A percentile compares a stretch with the other conserved stretches of the same genome.
phyloP scores from a whole-genome alignment of 2,888 invertebrate genomes.

The Ochropacha duplaris region DNA sequence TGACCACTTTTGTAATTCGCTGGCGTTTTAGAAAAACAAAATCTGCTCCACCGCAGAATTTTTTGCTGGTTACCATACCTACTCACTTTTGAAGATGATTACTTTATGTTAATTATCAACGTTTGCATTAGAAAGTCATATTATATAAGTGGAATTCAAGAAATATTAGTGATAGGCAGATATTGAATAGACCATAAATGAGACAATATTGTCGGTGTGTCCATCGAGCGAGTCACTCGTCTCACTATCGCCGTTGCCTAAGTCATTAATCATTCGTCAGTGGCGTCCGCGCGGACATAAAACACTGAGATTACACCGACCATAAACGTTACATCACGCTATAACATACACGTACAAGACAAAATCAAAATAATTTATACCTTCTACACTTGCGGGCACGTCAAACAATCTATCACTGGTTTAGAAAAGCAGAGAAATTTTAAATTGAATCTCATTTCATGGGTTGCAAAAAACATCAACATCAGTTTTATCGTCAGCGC shows the following conservation, averaged over 20 bases:
- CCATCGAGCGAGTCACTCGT: conserved; percentile 43
- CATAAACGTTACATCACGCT: conserved; percentile 65
- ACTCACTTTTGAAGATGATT: conserved; percentile 18
- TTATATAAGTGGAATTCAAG: conserved; percentile 29
- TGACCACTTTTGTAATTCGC: conserved; percentile 43
- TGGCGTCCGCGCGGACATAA: conserved; percentile 62
- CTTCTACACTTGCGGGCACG: background rate
- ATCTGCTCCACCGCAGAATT: conserved; percentile 22
- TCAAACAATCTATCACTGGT: conserved; percentile 9
- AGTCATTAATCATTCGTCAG: conserved; percentile 70
- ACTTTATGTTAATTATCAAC: conserved; percentile 38
- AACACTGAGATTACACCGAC: conserved; percentile 65
- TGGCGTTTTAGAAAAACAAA: conserved; percentile 25
- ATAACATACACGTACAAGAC: conserved; percentile 42
- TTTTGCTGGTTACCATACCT: conserved; percentile 21
- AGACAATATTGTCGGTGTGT: conserved; percentile 68
- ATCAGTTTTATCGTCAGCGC: background rate
- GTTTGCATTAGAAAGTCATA: conserved; percentile 55
- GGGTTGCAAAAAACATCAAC: background rate
- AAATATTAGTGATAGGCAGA: conserved; percentile 27
- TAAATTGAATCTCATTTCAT: too few relatives aligned
- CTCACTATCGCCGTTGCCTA: conserved; percentile 51
- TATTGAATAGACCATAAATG: conserved; percentile 75
- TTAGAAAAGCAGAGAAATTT: conserved; percentile 27
- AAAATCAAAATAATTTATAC: conserved; percentile 46